phyloP scores from a whole-genome alignment of 2,888 invertebrate species.

The Caenorhabditis angaria region DNA sequence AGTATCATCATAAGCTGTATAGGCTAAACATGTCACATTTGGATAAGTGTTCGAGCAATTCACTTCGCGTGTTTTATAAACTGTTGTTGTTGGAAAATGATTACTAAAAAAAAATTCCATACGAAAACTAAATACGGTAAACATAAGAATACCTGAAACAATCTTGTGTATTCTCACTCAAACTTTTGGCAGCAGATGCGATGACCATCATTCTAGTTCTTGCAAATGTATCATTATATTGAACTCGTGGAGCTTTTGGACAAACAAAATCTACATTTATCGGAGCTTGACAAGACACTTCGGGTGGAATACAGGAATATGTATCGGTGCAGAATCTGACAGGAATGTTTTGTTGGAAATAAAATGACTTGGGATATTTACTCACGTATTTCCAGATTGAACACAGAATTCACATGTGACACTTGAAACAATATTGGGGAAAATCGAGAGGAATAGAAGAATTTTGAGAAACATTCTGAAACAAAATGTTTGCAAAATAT shows the following conservation, averaged over 20 bases:
- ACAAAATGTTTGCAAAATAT: too few relatives aligned
- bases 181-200: slow-evolving; percentile 25
- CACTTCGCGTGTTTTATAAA: slow-evolving; percentile 11
- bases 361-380: too few relatives aligned
- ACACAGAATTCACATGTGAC: too few relatives aligned
- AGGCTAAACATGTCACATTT: slow-evolving; percentile 30
- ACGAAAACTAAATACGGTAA: neutral
- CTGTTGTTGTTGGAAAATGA: slow-evolving; percentile 24
- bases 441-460: too few relatives aligned
- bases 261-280: slow-evolving; percentile 19
- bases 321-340: neutral
- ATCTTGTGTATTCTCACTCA: slow-evolving; percentile 27
- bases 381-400: too few relatives aligned
- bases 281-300: neutral
- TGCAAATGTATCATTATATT: slow-evolving; percentile 30
- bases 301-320: neutral
- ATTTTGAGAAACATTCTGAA: too few relatives aligned
- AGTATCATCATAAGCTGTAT: slow-evolving; percentile 23
- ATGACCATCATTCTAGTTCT: slow-evolving; percentile 18
- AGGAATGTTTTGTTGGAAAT: too few relatives aligned
- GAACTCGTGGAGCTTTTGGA: slow-evolving; percentile 12
- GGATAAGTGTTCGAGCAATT: slow-evolving; percentile 20
- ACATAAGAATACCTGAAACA: slow-evolving; percentile 38
- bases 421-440: too few relatives aligned
- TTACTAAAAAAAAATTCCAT: slow-evolving; percentile 20